Conservation (phyloP, 2,888 invertebrate species). For the Drosophila maculinotata region DNA sequence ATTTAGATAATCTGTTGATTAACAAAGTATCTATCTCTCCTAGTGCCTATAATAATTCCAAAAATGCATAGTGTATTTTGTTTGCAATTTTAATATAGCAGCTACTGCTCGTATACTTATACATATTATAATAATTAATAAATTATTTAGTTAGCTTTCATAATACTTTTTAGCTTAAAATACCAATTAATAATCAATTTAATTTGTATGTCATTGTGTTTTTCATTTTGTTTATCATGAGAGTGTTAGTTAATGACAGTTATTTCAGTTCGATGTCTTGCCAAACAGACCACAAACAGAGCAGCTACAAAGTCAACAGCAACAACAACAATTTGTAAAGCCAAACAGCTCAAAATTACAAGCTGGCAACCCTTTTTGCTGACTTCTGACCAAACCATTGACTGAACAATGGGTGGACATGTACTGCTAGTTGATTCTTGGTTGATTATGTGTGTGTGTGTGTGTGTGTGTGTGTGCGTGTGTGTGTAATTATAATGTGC, state of each 20-base stretch:
- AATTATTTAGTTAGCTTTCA: no score
- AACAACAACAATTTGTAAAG: conserved; percentile 14
- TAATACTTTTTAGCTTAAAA: no score
- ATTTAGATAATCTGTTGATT: no score
- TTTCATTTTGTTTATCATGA: no score
- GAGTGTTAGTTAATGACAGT: not conserved
- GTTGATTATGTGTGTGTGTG: conserved; percentile 4
- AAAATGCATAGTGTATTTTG: no score
- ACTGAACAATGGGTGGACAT: conserved; percentile 1
- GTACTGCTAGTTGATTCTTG: not conserved
- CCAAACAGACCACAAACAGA: conserved; percentile 11
- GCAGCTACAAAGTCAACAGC: not conserved
- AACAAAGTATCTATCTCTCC: no score
- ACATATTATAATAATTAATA: no score
- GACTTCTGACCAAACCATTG: conserved; percentile 33
- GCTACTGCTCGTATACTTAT: no score
- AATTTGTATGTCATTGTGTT: no score
- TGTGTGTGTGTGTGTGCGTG: conserved; percentile 8
- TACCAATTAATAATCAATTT: no score
- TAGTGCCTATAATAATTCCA: no score
- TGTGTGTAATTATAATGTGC: conserved; percentile 50
- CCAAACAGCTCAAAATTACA: conserved; percentile 25
- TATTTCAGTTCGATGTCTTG: conserved; percentile 24
- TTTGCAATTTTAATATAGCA: no score
- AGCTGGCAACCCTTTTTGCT: conserved; percentile 21